Percentiles rank a stretch among this genome's conserved stretches.
Conservation (phyloP, 2,113 vertebrate genomes). For the Phasianus colchicus region DNA sequence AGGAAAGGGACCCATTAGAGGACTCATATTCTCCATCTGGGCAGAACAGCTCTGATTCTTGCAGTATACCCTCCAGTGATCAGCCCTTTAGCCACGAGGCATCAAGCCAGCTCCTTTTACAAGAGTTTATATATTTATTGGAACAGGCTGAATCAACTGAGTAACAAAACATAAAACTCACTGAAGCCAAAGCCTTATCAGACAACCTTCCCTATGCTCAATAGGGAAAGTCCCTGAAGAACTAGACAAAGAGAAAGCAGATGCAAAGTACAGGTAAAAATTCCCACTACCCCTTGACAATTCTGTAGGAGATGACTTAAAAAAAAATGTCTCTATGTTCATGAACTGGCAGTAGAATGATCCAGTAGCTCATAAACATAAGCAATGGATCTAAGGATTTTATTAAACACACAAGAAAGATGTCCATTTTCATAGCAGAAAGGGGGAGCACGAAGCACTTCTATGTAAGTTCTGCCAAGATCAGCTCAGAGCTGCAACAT, state of each 20-base stretch:
- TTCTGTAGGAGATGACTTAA: background rate
- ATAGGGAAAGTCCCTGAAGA: background rate
- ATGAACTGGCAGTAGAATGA: rapidly evolving
- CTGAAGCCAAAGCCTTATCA: background rate
- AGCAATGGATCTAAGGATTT: background rate
- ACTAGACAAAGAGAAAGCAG: background rate
- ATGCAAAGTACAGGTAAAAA: background rate
- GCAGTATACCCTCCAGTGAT: background rate
- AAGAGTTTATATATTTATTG: background rate
- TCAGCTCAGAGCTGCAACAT: background rate
- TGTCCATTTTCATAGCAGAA: background rate
- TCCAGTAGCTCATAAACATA: background rate
- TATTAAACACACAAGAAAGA: background rate
- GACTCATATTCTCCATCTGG: background rate
- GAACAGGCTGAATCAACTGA: background rate
- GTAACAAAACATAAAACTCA: background rate
- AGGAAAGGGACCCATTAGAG: background rate
- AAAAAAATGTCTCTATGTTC: background rate
- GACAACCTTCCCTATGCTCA: background rate
- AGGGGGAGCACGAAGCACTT: background rate
- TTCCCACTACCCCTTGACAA: background rate
- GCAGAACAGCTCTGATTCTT: background rate
- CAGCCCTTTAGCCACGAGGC: background rate
- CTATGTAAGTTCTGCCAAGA: background rate
- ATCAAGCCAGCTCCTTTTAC: background rate